Percentiles rank a stretch among this genome's conserved stretches.
These are phyloP conservation scores for Sepiola atlantica DNA, from an alignment of 2,888 invertebrate species.

Conservation along the genomic window DNA sequence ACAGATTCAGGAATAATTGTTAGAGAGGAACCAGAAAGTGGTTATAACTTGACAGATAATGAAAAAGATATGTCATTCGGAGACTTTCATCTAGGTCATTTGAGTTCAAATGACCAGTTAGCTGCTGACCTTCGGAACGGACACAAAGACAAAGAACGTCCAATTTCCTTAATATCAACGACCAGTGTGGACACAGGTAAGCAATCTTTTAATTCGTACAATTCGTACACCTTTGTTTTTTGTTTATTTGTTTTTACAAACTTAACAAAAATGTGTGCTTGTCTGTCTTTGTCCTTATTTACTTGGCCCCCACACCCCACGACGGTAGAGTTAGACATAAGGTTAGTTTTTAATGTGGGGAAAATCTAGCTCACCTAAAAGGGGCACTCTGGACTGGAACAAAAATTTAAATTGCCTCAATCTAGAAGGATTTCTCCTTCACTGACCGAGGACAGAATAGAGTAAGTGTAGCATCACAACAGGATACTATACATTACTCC, in stretches of 20 bases:
- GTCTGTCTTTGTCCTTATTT: no score
- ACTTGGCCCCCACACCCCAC: no score
- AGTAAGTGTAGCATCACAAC: no score
- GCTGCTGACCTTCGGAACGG: constrained; percentile 64
- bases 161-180: constrained; percentile 71
- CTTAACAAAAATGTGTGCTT: background rate
- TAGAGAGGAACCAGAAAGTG: background rate
- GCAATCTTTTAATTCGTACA: constrained; percentile 46
- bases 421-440: no score
- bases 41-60: background rate
- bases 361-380: no score
- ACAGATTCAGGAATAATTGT: constrained; percentile 45
- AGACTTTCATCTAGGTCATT: constrained; percentile 39
- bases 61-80: background rate
- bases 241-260: background rate
- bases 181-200: constrained; percentile 89
- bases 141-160: constrained; percentile 66
- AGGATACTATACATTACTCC: no score
- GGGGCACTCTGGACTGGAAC: no score
- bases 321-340: no score
- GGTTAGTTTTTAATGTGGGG: no score
- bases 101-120: constrained; percentile 53
- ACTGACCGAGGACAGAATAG: no score
- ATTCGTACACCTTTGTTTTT: background rate
- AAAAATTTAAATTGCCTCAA: no score